Percentiles rank a stretch among this genome's conserved stretches.
Evolutionary conservation across 1,140 invertebrate genomes (phyloP).

Genomic region (Diorhabda carinulata): DNA sequence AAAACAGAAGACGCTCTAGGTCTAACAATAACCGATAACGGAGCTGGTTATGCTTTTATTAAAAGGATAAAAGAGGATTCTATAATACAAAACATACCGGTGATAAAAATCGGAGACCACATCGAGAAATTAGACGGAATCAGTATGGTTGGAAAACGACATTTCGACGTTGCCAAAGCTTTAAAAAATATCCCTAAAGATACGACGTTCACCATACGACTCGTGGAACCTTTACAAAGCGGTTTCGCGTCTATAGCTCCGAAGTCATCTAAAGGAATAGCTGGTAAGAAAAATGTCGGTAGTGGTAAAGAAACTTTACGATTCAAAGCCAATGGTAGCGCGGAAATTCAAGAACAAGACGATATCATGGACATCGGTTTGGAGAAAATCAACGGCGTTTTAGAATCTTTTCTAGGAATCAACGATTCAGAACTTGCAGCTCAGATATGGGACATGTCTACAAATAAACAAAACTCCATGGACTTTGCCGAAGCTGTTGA

Average conservation of each 20-base stretch:
- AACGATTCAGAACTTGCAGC: conserved; percentile 88
- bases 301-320: conserved; percentile 87
- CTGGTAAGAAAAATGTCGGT: conserved; percentile 66
- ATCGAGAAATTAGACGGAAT: conserved; percentile 90
- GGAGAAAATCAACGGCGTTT: conserved; percentile 83
- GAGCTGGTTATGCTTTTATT: conserved; percentile 94
- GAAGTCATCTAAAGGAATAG: conserved; percentile 53
- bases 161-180: conserved; percentile 94
- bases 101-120: conserved; percentile 92
- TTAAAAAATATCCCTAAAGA: conserved; percentile 91
- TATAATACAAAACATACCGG: conserved; percentile 78
- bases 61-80: conserved; percentile 94
- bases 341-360: conserved; percentile 68
- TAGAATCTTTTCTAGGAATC: conserved; percentile 95
- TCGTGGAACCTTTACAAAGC: conserved; percentile 86
- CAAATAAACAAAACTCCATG: conserved; percentile 83
- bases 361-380: conserved; percentile 69
- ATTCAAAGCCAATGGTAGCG: conserved; percentile 87
- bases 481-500: conserved; percentile 91
- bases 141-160: conserved; percentile 84
- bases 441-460: conserved; percentile 88
- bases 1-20: conserved; percentile 94
- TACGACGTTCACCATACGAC: conserved; percentile 77
- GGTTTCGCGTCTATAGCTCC: conserved; percentile 88
- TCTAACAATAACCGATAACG: conserved; percentile 96